Conservation (phyloP, 1,140 invertebrate species). For the Lanistes nyassanus region DNA sequence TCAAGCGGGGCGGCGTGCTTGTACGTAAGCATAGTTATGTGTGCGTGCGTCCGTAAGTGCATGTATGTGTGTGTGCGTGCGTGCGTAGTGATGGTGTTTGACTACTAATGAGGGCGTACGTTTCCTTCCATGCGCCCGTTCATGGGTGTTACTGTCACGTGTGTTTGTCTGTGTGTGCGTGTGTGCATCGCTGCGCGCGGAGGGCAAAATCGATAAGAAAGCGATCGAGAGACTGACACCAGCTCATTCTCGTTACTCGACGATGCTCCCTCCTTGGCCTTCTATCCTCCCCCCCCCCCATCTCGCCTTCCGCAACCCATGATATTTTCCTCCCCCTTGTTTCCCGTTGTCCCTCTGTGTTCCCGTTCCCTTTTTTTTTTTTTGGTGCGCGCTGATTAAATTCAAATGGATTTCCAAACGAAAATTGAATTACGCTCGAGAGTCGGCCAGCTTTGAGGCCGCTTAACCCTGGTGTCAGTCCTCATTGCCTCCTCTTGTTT, state of each 20-base stretch:
- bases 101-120: too few relatives aligned
- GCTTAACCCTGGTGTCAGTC: slow-evolving; percentile 8
- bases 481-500: slow-evolving; percentile 16
- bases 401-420: slow-evolving; percentile 23
- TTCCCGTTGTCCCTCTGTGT: background rate
- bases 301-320: background rate
- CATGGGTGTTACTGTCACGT: too few relatives aligned
- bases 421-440: slow-evolving; percentile 23
- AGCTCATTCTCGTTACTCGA: background rate
- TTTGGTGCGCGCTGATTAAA: slow-evolving; percentile 24
- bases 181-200: too few relatives aligned
- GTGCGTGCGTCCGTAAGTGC: background rate
- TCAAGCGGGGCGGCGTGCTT: background rate
- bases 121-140: too few relatives aligned
- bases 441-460: slow-evolving; percentile 12
- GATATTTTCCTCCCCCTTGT: background rate
- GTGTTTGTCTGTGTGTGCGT: too few relatives aligned
- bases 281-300: background rate
- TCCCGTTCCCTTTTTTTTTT: background rate
- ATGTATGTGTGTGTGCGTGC: slow-evolving; percentile 8
- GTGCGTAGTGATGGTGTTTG: too few relatives aligned
- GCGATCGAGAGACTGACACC: too few relatives aligned
- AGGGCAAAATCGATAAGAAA: too few relatives aligned
- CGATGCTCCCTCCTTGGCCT: background rate
- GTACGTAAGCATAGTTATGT: background rate